phyloP scores from a whole-genome alignment of 2,797 vertebrate species.

The Oreochromis mossambicus region DNA sequence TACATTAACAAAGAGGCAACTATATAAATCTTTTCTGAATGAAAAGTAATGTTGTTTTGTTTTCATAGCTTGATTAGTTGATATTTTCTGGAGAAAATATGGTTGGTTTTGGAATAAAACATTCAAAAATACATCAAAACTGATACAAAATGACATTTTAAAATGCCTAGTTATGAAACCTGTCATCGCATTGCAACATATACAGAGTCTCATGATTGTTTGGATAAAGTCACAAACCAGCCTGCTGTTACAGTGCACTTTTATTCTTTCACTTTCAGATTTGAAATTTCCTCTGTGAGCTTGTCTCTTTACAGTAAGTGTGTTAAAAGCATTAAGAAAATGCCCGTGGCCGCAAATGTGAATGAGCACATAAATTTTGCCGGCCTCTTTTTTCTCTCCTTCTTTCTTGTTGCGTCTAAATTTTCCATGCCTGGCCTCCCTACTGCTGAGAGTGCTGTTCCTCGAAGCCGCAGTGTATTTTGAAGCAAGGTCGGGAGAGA shows the following conservation, averaged over 20 bases:
- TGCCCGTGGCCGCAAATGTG: slow-evolving; percentile 66
- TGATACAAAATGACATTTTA: not conserved
- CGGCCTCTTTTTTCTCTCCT: slow-evolving; percentile 12
- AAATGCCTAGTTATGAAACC: slow-evolving; percentile 5
- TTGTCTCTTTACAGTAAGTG: slow-evolving; percentile 41
- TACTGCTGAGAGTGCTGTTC: slow-evolving; percentile 83
- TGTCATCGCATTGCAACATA: slow-evolving; percentile 18
- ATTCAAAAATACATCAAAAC: not conserved
- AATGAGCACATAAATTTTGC: slow-evolving; percentile 70
- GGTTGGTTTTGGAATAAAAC: not conserved
- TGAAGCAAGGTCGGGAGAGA: slow-evolving; percentile 77
- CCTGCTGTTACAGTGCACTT: slow-evolving; percentile 17
- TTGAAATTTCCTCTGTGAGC: slow-evolving; percentile 21
- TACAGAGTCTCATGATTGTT: slow-evolving; percentile 29
- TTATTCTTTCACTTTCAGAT: slow-evolving; percentile 67
- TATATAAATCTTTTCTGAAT: slow-evolving; percentile 9
- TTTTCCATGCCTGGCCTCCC: slow-evolving; percentile 79
- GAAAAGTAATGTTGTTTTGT: not conserved
- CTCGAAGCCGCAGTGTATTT: slow-evolving; percentile 81
- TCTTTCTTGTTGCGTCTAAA: slow-evolving; percentile 72
- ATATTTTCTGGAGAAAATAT: not conserved
- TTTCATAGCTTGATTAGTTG: not conserved
- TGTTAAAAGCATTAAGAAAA: slow-evolving; percentile 76
- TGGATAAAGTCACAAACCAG: slow-evolving; percentile 16
- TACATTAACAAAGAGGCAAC: slow-evolving; percentile 18